These are phyloP conservation scores for Pterobdella sp. DNA, from an alignment of 2,888 invertebrate species.

Conservation along the genomic window DNA sequence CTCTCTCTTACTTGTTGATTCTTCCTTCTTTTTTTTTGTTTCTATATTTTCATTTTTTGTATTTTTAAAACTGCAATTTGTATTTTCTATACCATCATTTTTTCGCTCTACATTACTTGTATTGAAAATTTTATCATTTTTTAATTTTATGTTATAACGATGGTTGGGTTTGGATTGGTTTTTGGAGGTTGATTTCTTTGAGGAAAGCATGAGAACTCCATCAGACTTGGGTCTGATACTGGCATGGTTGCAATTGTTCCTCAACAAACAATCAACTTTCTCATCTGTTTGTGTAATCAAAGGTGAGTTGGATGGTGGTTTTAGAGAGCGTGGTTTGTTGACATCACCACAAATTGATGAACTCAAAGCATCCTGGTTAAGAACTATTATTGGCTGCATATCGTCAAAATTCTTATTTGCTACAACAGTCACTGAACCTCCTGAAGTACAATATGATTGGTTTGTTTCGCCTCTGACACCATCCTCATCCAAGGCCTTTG, in stretches of 20 bases:
- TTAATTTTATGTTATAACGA: neutral
- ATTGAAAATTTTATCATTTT: neutral
- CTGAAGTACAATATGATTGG: slow-evolving; percentile 23
- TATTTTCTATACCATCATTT: neutral
- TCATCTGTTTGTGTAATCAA: neutral
- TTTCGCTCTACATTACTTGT: neutral
- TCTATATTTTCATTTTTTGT: no score
- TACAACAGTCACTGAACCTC: slow-evolving; percentile 22
- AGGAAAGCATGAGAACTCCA: slow-evolving; percentile 12
- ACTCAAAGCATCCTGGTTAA: no score
- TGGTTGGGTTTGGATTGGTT: neutral
- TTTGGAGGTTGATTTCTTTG: neutral
- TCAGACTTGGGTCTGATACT: slow-evolving; percentile 22
- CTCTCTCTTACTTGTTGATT: no score
- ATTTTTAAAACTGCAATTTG: neutral
- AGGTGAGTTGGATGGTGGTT: no score
- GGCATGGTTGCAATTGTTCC: neutral
- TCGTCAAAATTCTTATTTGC: slow-evolving; percentile 14
- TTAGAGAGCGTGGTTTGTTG: neutral
- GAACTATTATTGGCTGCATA: slow-evolving; percentile 7
- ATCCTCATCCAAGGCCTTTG: neutral
- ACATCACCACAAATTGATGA: no score
- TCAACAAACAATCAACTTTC: neutral
- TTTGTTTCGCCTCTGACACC: neutral
- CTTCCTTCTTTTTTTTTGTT: no score